Conservation (phyloP, 1,140 invertebrate genomes). For the Elysia chlorotica region DNA sequence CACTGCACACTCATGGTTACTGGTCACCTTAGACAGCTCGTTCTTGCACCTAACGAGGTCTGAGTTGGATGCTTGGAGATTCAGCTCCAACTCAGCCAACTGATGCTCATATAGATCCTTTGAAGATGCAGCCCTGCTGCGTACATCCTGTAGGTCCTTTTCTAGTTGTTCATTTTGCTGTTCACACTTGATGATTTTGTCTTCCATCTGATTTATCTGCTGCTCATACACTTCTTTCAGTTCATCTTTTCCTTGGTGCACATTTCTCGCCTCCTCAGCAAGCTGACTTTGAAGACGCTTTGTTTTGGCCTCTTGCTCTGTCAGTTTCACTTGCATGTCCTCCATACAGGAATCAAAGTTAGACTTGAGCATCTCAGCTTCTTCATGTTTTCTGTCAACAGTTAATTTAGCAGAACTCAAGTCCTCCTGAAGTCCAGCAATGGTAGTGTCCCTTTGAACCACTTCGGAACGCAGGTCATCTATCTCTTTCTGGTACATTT, state of each 20-base stretch:
- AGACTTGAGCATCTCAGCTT: constrained; percentile 31
- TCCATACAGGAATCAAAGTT: constrained; percentile 37
- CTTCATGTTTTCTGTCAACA: constrained; percentile 23
- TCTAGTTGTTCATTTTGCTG: constrained; percentile 24
- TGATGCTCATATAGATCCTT: constrained; percentile 21
- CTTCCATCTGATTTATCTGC: constrained; percentile 29
- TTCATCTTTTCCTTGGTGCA: constrained; percentile 24
- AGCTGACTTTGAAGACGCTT: constrained; percentile 21
- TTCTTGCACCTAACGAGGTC: constrained; percentile 26
- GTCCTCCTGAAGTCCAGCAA: constrained; percentile 14
- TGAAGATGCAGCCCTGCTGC: constrained; percentile 13
- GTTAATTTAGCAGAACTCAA: constrained; percentile 13
- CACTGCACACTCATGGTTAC: constrained; percentile 24
- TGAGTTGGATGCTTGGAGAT: constrained; percentile 15
- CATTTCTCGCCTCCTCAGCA: constrained; percentile 19
- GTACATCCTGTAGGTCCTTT: constrained; percentile 9
- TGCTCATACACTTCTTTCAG: constrained; percentile 30
- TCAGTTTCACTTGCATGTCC: constrained; percentile 25
- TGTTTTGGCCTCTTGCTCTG: constrained; percentile 22
- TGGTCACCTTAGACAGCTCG: constrained; percentile 16
- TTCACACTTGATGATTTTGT: constrained; percentile 24
- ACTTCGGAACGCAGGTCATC: constrained; percentile 25
- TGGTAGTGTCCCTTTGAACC: constrained; percentile 24
- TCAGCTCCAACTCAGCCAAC: constrained; percentile 27
- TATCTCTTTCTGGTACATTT: constrained; percentile 28